Percentiles rank a stretch among this genome's conserved stretches.
phyloP scores from a whole-genome alignment of 1,140 invertebrate genomes.

The Pissodes strobi region DNA sequence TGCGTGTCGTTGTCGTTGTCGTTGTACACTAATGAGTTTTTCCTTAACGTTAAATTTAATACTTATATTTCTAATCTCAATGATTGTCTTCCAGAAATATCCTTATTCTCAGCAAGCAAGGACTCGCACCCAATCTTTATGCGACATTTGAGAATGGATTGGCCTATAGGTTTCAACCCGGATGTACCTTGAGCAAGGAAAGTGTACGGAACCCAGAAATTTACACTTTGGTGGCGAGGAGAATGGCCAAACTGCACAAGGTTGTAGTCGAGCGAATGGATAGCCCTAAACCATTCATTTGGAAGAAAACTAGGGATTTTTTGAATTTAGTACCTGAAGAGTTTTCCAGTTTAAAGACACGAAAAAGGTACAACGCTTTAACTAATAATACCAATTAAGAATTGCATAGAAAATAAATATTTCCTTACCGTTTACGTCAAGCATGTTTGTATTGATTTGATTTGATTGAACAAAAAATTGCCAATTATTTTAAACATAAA shows the following conservation, averaged over 20 bases:
- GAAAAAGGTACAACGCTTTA: conserved; percentile 65
- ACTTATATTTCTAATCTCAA: too few relatives aligned
- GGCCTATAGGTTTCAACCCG: conserved; percentile 89
- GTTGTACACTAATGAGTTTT: too few relatives aligned
- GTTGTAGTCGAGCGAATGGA: conserved; percentile 56
- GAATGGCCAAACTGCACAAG: conserved; percentile 83
- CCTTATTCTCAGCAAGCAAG: conserved; percentile 70
- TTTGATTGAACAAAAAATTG: too few relatives aligned
- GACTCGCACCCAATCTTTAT: conserved; percentile 83
- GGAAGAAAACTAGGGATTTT: conserved; percentile 77
- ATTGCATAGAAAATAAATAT: too few relatives aligned
- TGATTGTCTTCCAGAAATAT: conserved; percentile 72
- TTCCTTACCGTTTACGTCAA: too few relatives aligned
- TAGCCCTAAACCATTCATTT: conserved; percentile 65
- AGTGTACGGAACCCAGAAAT: conserved; percentile 72
- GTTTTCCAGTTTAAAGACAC: conserved; percentile 65
- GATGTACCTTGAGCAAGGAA: conserved; percentile 74
- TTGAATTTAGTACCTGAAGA: conserved; percentile 70
- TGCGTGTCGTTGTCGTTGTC: too few relatives aligned
- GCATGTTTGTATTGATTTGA: too few relatives aligned
- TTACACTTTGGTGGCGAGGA: conserved; percentile 74
- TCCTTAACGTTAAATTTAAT: too few relatives aligned
- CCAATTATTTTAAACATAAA: too few relatives aligned
- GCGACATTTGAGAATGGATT: conserved; percentile 94
- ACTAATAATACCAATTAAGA: too few relatives aligned